Percentiles rank a stretch among this genome's conserved stretches.
phyloP scores from a whole-genome alignment of 2,888 invertebrate genomes.

The Eupelmus urozonus region DNA sequence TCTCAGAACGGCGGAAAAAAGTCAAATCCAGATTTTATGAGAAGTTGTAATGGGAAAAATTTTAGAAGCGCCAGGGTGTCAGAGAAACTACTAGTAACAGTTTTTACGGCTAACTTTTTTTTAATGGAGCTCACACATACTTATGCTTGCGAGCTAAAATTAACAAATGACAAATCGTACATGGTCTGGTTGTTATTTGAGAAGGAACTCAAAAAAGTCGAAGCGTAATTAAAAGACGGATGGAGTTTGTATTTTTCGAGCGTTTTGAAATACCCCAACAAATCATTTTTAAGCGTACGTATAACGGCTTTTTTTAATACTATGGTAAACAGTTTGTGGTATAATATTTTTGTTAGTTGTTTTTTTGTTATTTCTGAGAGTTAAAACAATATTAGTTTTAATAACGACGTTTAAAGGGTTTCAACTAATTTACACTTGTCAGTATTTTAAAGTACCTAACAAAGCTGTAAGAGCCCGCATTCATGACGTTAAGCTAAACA shows the following conservation, averaged over 20 bases:
- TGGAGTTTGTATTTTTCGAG: constrained; percentile 28
- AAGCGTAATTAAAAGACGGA: constrained; percentile 47
- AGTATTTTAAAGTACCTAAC: too few relatives aligned
- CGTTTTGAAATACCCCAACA: not conserved
- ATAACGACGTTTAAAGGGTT: too few relatives aligned
- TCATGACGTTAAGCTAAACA: too few relatives aligned
- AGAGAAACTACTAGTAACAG: not conserved
- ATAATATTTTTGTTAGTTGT: too few relatives aligned
- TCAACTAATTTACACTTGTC: too few relatives aligned
- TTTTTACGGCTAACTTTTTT: not conserved
- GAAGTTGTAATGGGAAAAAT: constrained; percentile 46
- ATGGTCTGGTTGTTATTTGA: constrained; percentile 7
- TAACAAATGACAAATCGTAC: constrained; percentile 48
- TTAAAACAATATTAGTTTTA: too few relatives aligned
- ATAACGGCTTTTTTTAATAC: not conserved
- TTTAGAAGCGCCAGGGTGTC: constrained; percentile 10
- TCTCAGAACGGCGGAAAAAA: constrained; percentile 51
- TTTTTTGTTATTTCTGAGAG: too few relatives aligned
- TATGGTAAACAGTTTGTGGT: too few relatives aligned
- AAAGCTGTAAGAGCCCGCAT: too few relatives aligned
- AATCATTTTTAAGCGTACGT: constrained; percentile 41
- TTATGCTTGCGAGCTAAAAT: constrained; percentile 53
- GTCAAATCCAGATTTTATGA: constrained; percentile 57
- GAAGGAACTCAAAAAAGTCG: constrained; percentile 13
- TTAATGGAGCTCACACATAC: not conserved